Percentiles rank a stretch among this genome's conserved stretches.
These are phyloP conservation scores for Acrocephalus arundinaceus DNA, from an alignment of 2,113 vertebrate genomes.

Conservation along the genomic window DNA sequence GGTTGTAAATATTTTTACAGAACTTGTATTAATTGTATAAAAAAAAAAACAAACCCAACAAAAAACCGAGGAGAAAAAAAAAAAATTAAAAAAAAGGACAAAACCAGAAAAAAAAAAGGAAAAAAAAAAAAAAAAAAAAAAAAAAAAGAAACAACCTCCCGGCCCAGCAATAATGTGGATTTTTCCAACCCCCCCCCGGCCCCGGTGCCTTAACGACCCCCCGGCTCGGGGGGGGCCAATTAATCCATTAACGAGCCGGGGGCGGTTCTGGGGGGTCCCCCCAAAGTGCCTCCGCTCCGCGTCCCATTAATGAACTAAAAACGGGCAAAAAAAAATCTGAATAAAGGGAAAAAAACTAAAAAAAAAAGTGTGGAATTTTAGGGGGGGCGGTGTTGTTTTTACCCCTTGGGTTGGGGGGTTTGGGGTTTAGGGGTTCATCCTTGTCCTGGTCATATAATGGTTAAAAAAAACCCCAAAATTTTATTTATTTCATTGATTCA, in stretches of 20 bases:
- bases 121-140: too few species aligned
- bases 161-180: not conserved
- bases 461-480: too few species aligned
- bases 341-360: not conserved
- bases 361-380: not conserved
- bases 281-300: not conserved
- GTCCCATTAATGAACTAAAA: not conserved
- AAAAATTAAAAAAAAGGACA: too few species aligned
- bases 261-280: not conserved
- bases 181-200: not conserved
- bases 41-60: too few species aligned
- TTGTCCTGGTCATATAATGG: too few species aligned
- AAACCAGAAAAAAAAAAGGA: too few species aligned
- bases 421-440: too few species aligned
- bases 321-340: not conserved
- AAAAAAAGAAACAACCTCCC: too few species aligned
- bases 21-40: not conserved
- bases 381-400: too few species aligned
- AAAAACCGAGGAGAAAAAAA: too few species aligned
- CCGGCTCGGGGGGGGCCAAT: not conserved
- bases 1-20: not conserved
- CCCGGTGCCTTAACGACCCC: not conserved
- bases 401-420: too few species aligned
- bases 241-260: not conserved
- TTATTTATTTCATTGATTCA: too few species aligned